Conservation (phyloP, 2,113 vertebrate species). For the Polypterus senegalus region DNA sequence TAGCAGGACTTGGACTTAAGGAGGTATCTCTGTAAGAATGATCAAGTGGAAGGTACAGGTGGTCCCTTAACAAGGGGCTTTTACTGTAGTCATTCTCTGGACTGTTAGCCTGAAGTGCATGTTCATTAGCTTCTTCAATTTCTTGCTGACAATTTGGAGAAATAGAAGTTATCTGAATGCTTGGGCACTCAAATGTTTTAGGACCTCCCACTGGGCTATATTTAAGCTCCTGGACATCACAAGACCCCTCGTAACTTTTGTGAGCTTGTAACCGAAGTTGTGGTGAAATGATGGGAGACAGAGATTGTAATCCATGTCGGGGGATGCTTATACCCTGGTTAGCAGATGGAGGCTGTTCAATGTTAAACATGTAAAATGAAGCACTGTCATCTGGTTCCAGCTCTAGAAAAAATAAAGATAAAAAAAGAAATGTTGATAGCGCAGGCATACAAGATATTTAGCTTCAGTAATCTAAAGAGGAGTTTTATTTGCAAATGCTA, state of each 20-base stretch:
- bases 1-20: conserved; percentile 89
- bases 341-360: conserved; percentile 74
- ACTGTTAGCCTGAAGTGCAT: conserved; percentile 67
- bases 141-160: conserved; percentile 95
- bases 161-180: conserved; percentile 97
- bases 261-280: conserved; percentile 65
- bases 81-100: conserved; percentile 79
- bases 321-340: conserved; percentile 73
- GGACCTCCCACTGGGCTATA: conserved; percentile 67
- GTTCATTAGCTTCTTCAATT: conserved; percentile 69
- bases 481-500: too few relatives aligned
- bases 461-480: too few relatives aligned
- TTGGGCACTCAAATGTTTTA: conserved; percentile 92
- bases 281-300: conserved; percentile 64
- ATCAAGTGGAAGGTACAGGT: conserved; percentile 91
- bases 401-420: conserved; percentile 44
- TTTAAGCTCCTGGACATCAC: conserved; percentile 64
- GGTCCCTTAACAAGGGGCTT: conserved; percentile 79
- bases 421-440: conserved; percentile 4
- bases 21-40: conserved; percentile 86
- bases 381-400: conserved; percentile 87
- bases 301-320: conserved; percentile 74
- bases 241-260: conserved; percentile 60
- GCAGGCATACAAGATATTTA: too few relatives aligned
- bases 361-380: conserved; percentile 87